phyloP scores from a whole-genome alignment of 1,140 invertebrate genomes.

The Brachionus manjavacas region DNA sequence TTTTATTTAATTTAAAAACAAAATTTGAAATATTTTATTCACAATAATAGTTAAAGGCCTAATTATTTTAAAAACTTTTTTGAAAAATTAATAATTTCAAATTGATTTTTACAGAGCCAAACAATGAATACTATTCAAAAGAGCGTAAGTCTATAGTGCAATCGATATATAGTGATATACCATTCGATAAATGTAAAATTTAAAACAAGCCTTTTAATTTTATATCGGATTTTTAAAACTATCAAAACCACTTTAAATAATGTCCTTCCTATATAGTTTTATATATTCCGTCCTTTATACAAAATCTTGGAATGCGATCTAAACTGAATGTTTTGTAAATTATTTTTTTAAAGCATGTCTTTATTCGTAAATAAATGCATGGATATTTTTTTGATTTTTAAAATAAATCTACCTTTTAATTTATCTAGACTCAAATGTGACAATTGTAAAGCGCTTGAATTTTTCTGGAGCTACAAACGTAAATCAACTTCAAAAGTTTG shows the following conservation, averaged over 20 bases:
- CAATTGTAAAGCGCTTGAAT: slow-evolving; percentile 15
- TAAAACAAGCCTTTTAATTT: background rate
- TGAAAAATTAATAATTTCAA: background rate
- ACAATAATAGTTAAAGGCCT: too few species aligned
- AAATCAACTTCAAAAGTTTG: slow-evolving; percentile 53
- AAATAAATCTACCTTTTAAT: background rate
- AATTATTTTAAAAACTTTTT: too few species aligned
- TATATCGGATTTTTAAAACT: background rate
- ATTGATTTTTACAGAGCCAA: background rate
- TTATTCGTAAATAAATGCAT: background rate
- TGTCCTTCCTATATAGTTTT: background rate
- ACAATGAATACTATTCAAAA: background rate
- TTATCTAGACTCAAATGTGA: slow-evolving; percentile 25
- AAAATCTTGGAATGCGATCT: background rate
- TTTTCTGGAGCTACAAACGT: slow-evolving; percentile 53
- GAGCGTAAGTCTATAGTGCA: background rate
- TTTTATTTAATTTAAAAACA: too few species aligned
- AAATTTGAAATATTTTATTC: too few species aligned
- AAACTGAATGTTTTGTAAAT: background rate
- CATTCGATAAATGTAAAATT: background rate
- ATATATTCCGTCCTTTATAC: background rate
- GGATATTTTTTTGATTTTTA: background rate
- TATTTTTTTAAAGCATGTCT: background rate
- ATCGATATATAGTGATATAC: background rate
- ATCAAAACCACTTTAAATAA: background rate